Evolutionary conservation across 2,113 vertebrate species (phyloP).

Genomic region (Alosa alosa): DNA sequence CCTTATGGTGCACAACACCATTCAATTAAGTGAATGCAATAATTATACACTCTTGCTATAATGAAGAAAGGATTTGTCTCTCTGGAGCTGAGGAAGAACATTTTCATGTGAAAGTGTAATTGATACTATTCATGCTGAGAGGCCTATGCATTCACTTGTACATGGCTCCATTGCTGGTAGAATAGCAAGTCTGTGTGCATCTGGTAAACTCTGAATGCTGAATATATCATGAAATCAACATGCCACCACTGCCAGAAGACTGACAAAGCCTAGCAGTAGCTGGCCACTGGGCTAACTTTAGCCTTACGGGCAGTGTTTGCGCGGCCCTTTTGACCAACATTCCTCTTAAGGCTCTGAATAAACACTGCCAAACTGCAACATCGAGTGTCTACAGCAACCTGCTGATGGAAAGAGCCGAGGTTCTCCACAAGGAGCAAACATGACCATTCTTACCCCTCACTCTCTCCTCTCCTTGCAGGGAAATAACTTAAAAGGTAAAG

Average conservation of each 20-base stretch:
- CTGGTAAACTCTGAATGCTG: neutral
- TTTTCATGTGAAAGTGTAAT: conserved; percentile 45
- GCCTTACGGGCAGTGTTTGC: conserved; percentile 15
- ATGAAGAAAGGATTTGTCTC: neutral
- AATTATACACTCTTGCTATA: neutral
- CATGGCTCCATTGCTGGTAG: neutral
- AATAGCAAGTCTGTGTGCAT: neutral
- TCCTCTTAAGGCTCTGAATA: conserved; percentile 38
- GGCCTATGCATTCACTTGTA: neutral
- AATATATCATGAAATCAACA: neutral
- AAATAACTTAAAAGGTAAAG: neutral
- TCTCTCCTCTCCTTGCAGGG: neutral
- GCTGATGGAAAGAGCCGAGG: neutral
- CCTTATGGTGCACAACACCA: neutral
- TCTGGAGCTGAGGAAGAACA: neutral
- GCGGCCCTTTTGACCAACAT: conserved; percentile 32
- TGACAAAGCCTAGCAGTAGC: neutral
- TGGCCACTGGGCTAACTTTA: conserved; percentile 21
- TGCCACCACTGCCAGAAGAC: neutral
- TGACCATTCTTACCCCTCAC: neutral
- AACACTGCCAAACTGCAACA: conserved; percentile 45
- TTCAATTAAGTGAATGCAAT: neutral
- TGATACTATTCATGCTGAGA: conserved; percentile 17
- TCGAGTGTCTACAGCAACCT: conserved; percentile 40
- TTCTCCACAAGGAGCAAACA: neutral